Evolutionary conservation across 2,797 vertebrate genomes (phyloP).

Genomic region (Nannoperca obscura): DNA sequence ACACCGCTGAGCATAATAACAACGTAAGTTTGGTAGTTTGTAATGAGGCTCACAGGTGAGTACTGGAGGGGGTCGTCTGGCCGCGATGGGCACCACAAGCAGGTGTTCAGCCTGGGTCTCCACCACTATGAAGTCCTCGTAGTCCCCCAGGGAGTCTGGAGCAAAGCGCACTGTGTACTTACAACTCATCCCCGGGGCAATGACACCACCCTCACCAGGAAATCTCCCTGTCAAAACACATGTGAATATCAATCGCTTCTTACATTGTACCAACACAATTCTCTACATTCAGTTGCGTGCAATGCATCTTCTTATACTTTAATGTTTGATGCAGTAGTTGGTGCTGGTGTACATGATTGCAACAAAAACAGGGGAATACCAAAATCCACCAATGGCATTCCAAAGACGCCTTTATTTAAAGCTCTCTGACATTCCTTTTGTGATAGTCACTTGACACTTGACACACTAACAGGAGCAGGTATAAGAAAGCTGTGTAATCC

Average conservation of each 20-base stretch:
- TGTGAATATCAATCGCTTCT: slow-evolving; percentile 3
- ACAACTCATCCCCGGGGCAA: slow-evolving; percentile 96
- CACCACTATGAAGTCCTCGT: slow-evolving; percentile 90
- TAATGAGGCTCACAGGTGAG: slow-evolving; percentile 87
- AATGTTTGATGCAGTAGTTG: slow-evolving; percentile 34
- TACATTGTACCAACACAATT: not conserved
- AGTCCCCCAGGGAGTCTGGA: slow-evolving; percentile 90
- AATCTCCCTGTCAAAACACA: slow-evolving; percentile 88
- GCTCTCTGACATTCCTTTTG: slow-evolving; percentile 11
- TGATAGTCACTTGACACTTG: slow-evolving; percentile 10
- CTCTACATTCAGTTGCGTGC: not conserved
- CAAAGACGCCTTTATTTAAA: slow-evolving; percentile 24
- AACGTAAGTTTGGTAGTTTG: fast-evolving
- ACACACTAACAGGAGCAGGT: not conserved
- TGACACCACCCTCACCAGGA: slow-evolving; percentile 89
- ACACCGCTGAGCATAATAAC: not conserved
- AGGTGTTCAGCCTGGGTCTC: slow-evolving; percentile 87
- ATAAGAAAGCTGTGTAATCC: not conserved
- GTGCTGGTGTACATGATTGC: slow-evolving; percentile 5
- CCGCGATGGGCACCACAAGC: slow-evolving; percentile 89
- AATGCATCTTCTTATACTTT: not conserved
- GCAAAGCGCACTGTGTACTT: slow-evolving; percentile 90
- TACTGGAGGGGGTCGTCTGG: slow-evolving; percentile 88
- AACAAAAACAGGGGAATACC: not conserved
- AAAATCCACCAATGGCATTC: slow-evolving; percentile 27